These are phyloP conservation scores for Stichopus horrens DNA, from an alignment of 53 echinoderm and acorn worm species.

Conservation along the genomic window DNA sequence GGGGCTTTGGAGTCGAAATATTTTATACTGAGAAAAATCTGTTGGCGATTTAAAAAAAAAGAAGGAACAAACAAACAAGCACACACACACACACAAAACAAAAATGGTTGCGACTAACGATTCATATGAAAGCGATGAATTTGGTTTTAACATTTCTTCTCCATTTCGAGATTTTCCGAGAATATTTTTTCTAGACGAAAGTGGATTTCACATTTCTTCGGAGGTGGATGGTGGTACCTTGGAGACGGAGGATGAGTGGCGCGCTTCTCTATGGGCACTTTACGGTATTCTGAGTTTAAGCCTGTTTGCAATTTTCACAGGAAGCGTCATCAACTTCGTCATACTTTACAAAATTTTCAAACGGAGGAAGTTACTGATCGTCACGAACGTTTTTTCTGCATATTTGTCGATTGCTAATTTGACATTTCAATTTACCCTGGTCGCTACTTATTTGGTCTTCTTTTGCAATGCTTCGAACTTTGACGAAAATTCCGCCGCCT, in stretches of 20 bases:
- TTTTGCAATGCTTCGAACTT: background rate
- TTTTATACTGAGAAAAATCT: no score
- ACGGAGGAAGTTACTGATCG: background rate
- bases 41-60: no score
- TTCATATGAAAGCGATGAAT: no score
- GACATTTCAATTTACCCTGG: background rate
- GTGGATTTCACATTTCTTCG: no score
- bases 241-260: background rate
- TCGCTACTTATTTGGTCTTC: background rate
- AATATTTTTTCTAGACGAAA: no score
- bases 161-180: no score
- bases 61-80: no score
- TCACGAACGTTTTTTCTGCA: constrained; percentile 7
- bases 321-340: background rate
- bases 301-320: background rate
- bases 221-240: no score
- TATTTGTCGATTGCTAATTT: constrained; percentile 6
- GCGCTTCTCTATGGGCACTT: background rate
- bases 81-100: no score
- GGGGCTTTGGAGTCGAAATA: no score
- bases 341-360: constrained; percentile 9
- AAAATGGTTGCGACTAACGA: no score
- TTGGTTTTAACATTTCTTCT: no score
- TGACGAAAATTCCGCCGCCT: background rate
- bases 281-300: background rate